Evolutionary conservation across 2,113 vertebrate species (phyloP).

Genomic region (Microtus pennsylvanicus): DNA sequence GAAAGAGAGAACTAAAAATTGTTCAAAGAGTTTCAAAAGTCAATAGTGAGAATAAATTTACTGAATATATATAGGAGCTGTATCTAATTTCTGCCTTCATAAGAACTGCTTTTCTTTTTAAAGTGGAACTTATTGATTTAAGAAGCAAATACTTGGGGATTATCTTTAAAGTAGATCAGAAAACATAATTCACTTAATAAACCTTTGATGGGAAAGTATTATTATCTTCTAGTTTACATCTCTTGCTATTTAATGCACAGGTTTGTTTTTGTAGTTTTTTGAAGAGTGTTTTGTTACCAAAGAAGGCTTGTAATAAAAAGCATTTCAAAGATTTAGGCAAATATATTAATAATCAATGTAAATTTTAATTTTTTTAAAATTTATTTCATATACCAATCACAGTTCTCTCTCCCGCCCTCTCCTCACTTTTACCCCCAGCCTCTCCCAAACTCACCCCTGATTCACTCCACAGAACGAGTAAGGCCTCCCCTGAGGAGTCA

Average conservation of each 20-base stretch:
- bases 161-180: slow-evolving; percentile 32
- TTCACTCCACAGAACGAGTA: no score
- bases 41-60: slow-evolving; percentile 55
- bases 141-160: not conserved
- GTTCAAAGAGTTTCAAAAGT: slow-evolving; percentile 45
- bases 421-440: no score
- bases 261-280: not conserved
- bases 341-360: slow-evolving; percentile 2
- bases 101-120: not conserved
- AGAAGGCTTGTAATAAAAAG: not conserved
- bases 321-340: not conserved
- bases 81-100: not conserved
- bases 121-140: not conserved
- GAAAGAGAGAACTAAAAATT: slow-evolving; percentile 51
- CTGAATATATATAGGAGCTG: slow-evolving; percentile 1
- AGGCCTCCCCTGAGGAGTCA: no score
- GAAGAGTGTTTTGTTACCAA: not conserved
- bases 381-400: no score
- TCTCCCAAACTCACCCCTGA: no score
- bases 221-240: slow-evolving; percentile 9
- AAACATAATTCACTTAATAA: slow-evolving; percentile 21
- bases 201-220: not conserved
- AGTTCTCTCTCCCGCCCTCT: no score
- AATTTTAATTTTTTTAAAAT: not conserved
- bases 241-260: not conserved